Evolutionary conservation across 1,140 invertebrate genomes (phyloP).

Genomic region (Bicyclus anynana): DNA sequence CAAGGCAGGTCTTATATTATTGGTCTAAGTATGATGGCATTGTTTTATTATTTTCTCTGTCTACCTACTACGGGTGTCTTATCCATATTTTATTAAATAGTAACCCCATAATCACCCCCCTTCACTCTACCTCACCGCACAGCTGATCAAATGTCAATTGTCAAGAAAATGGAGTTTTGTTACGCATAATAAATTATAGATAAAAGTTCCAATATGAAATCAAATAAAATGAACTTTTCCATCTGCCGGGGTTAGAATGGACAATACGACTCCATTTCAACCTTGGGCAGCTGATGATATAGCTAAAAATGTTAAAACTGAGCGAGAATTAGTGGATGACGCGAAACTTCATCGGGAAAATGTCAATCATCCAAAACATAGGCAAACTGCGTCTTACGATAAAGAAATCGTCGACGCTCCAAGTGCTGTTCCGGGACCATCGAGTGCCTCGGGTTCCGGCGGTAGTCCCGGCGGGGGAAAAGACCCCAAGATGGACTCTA

Average conservation of each 20-base stretch:
- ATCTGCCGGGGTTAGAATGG: constrained; percentile 65
- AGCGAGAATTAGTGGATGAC: constrained; percentile 72
- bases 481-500: constrained; percentile 67
- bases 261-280: constrained; percentile 73
- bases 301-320: constrained; percentile 68
- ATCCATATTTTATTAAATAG: no score
- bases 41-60: no score
- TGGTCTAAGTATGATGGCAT: no score
- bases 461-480: constrained; percentile 36
- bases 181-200: constrained; percentile 68
- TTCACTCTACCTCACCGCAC: constrained; percentile 60
- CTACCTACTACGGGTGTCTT: no score
- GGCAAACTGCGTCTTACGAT: constrained; percentile 76
- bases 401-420: constrained; percentile 67
- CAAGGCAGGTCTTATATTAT: no score
- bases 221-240: constrained; percentile 48
- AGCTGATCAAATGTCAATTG: constrained; percentile 76
- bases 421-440: constrained; percentile 57
- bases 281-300: constrained; percentile 68
- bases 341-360: constrained; percentile 76
- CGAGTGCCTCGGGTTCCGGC: constrained; percentile 43
- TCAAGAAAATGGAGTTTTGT: constrained; percentile 76
- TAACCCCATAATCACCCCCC: constrained; percentile 26
- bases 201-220: constrained; percentile 67
- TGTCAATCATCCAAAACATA: constrained; percentile 77